Base-by-base conservation (phyloP, 2,888 invertebrate genomes). In the Hofmannophila pseudospretella region DNA sequence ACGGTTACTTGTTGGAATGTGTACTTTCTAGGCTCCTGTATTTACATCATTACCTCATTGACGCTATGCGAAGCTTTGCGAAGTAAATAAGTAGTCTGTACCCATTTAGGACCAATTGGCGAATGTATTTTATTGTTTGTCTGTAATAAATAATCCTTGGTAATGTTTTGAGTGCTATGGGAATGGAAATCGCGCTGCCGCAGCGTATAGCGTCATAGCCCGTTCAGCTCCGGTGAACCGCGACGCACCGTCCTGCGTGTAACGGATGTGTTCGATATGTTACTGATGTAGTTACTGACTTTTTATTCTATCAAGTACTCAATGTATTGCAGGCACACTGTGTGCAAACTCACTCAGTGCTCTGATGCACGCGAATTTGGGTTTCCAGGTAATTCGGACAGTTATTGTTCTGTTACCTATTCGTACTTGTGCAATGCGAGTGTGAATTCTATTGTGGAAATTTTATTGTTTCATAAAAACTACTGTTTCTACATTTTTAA, bases 221-320 rank as follows among this genome's bases (percentile, higher is more conserved):
- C 76, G 84, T 85, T 84, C 82, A 73, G 84, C 85, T 84, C 74
- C 84, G 72, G 62, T 81, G 85, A 73, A 75, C 79, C 78, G 81
- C 73, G 64, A 62, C 76, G 48, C 59, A 49, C 72, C 72, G 72
- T 77, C 82, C 81, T 78, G 71, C 66, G 65, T 75, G 29, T 41
- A 72, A 81, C 84, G 84, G 82, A 79, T 41, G 41, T 76, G 76
- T 72, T 75, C 70, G 49, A 74, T 34, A 23, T n/a, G 4, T n/a
- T n/a, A n/a, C n/a, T n/a, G n/a, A n/a, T n/a, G n/a, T n/a, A n/a
- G n/a, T n/a, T 23, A 34, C 34, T 8, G 5, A 10, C 13, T 25
- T 2, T 14, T 22, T 30, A n/a, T 30, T 11, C 29, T 29, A 29
- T 4, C 4, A 12, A 27, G 11, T 13, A 23, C 32, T 16, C 13